A percentile compares a stretch with the other conserved stretches of the same genome.
Evolutionary conservation across 2,113 vertebrate species (phyloP).

Genomic region (Brachypodius melanocephalos): DNA sequence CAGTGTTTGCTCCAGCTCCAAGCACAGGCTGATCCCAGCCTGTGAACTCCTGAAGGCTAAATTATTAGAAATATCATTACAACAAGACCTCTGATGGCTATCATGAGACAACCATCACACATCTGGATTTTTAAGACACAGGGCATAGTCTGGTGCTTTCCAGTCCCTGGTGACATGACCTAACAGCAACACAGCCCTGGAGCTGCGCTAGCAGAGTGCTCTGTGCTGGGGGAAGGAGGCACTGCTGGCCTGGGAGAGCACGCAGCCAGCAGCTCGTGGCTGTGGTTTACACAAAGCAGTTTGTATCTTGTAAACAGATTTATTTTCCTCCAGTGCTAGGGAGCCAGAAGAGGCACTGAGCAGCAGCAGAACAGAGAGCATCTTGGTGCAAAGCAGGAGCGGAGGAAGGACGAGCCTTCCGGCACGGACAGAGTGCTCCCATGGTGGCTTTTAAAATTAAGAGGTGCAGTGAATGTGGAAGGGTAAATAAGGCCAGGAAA

Average conservation of each 20-base stretch:
- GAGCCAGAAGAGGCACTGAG: not conserved
- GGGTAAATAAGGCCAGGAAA: not conserved
- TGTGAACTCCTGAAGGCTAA: not conserved
- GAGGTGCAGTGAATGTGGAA: not conserved
- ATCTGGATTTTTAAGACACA: not conserved
- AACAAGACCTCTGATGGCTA: not conserved
- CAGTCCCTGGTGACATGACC: not conserved
- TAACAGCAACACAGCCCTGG: conserved; percentile 1
- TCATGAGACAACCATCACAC: not conserved
- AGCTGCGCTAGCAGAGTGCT: accelerated
- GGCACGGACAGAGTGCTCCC: accelerated
- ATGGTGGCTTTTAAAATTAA: not conserved
- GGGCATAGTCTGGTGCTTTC: not conserved
- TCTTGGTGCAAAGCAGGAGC: not conserved
- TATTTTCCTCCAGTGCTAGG: not conserved
- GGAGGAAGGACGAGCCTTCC: not conserved
- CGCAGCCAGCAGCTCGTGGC: not conserved
- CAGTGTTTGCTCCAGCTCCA: not conserved
- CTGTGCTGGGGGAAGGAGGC: not conserved
- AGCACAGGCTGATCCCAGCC: not conserved
- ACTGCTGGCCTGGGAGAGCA: not conserved
- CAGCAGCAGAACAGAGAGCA: not conserved
- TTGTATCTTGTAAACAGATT: conserved; percentile 8
- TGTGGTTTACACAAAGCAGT: not conserved
- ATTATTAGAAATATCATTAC: not conserved